Percentiles rank a stretch among this genome's conserved stretches.
These are phyloP conservation scores for Phoebastria nigripes DNA, from an alignment of 2,797 vertebrate species.

Conservation along the genomic window DNA sequence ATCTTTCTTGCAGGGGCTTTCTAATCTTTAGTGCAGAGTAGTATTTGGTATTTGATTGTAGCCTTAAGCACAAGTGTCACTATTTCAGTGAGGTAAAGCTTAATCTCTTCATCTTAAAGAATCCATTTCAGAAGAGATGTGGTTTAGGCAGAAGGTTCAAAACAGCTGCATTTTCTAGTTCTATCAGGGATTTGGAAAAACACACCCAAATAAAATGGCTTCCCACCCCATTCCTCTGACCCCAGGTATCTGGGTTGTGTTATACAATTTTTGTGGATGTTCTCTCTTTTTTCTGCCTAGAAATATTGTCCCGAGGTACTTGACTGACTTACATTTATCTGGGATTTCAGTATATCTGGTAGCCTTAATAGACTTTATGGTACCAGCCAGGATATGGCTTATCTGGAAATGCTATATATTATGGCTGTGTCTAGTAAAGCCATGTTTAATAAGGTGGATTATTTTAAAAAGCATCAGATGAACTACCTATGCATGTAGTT, in stretches of 20 bases:
- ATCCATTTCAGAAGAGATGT: not conserved
- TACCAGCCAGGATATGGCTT: not conserved
- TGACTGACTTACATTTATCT: not conserved
- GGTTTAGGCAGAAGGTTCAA: not conserved
- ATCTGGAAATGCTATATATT: not conserved
- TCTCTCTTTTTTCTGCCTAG: not conserved
- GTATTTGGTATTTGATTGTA: not conserved
- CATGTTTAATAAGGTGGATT: not conserved
- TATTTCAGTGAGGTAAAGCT: not conserved
- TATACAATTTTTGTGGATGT: accelerated
- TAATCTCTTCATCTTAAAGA: not conserved
- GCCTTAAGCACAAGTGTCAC: not conserved
- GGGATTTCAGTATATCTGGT: not conserved
- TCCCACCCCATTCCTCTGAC: not conserved
- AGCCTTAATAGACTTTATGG: not conserved
- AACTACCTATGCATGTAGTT: not conserved
- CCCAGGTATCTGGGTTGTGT: not conserved
- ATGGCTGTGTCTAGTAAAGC: not conserved
- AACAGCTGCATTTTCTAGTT: not conserved
- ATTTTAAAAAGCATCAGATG: not conserved
- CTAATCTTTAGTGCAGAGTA: not conserved
- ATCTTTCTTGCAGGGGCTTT: not conserved
- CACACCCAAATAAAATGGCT: not conserved
- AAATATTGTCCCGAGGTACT: not conserved
- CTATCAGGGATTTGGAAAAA: not conserved